These are phyloP conservation scores for Sinocyclocheilus grahami DNA, from an alignment of 2,113 vertebrate species.

Conservation along the genomic window DNA sequence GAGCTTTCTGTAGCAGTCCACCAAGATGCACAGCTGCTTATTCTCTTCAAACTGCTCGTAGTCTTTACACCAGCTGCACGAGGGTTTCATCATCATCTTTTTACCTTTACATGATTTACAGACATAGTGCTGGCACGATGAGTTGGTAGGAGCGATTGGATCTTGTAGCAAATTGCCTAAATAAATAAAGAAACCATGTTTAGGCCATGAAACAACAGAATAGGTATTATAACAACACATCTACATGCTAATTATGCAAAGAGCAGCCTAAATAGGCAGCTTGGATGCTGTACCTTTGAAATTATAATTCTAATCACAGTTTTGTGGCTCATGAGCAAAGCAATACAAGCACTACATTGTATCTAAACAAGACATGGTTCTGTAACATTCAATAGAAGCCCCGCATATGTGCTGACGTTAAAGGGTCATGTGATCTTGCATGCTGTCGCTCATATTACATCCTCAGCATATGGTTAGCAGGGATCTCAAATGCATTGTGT, in stretches of 20 bases:
- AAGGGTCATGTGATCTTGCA: conserved; percentile 6
- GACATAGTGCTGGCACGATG: conserved; percentile 97
- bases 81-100: conserved; percentile 99
- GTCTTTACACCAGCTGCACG: conserved; percentile 99
- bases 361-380: background rate
- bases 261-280: background rate
- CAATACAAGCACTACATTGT: background rate
- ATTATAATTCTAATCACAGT: background rate
- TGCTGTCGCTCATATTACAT: conserved; percentile 7
- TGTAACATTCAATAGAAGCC: conserved; percentile 5
- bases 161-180: conserved; percentile 95
- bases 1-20: conserved; percentile 96
- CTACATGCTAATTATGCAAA: background rate
- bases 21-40: conserved; percentile 91
- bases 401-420: background rate
- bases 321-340: background rate
- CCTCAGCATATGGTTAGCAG: background rate
- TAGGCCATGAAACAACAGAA: background rate
- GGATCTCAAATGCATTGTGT: background rate
- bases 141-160: conserved; percentile 96
- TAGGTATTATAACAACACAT: background rate
- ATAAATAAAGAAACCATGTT: conserved; percentile 26
- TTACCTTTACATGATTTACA: conserved; percentile 96
- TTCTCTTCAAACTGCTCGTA: conserved; percentile 97
- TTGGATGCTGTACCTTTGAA: background rate